A percentile compares a stretch with the other conserved stretches of the same genome.
Evolutionary conservation across 2,113 vertebrate species (phyloP).

Genomic region (Cromileptes altivelis): DNA sequence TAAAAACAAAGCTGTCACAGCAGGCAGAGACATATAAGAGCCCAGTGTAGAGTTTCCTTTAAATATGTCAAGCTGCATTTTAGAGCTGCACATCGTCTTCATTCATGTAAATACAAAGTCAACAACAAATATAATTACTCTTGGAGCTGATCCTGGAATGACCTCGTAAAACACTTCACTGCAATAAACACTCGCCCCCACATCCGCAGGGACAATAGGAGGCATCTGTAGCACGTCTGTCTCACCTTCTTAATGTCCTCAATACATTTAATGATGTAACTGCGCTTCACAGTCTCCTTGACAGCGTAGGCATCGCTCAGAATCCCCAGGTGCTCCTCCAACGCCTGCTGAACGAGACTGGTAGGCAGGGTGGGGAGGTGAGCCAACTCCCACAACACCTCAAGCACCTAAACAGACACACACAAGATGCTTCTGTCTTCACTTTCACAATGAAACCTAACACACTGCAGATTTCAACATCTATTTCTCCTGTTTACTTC

Average conservation of each 20-base stretch:
- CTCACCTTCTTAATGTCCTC: constrained; percentile 98
- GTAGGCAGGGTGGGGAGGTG: constrained; percentile 95
- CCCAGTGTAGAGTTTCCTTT: background rate
- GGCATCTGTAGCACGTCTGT: background rate
- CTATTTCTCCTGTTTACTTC: background rate
- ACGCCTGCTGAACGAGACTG: constrained; percentile 94
- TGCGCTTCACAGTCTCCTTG: constrained; percentile 95
- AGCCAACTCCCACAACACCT: constrained; percentile 97
- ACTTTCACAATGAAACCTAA: background rate
- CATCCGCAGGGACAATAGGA: constrained; percentile 2
- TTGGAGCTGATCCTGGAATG: background rate
- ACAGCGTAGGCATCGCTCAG: constrained; percentile 98
- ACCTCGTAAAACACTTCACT: background rate
- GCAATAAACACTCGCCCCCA: background rate
- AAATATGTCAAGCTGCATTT: constrained; percentile 7
- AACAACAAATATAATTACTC: background rate
- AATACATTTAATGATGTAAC: constrained; percentile 98
- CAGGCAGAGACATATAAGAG: constrained; percentile 7
- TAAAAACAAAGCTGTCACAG: constrained; percentile 30
- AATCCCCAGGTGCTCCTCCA: constrained; percentile 97
- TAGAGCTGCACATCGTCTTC: background rate
- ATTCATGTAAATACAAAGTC: background rate
- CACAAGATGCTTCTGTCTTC: constrained; percentile 1
- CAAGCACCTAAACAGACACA: constrained; percentile 88
- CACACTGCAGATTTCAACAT: background rate